These are phyloP conservation scores for Salarias fasciatus DNA, from an alignment of 2,797 vertebrate species.

Conservation along the genomic window DNA sequence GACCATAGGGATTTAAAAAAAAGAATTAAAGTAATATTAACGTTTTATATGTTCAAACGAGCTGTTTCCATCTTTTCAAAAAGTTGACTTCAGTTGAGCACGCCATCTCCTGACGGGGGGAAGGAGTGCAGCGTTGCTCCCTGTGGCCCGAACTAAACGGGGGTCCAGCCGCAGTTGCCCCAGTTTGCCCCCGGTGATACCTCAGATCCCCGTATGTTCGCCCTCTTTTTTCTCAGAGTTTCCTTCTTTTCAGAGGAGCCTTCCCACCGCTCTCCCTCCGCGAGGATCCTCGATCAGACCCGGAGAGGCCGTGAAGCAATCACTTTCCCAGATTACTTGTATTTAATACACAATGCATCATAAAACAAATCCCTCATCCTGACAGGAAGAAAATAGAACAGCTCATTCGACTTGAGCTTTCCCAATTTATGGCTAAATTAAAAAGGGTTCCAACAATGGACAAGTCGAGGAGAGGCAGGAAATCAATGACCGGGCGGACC, in stretches of 20 bases:
- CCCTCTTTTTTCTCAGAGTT: slow-evolving; percentile 69
- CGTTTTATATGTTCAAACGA: too few relatives aligned
- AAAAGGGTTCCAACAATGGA: slow-evolving; percentile 92
- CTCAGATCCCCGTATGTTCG: slow-evolving; percentile 75
- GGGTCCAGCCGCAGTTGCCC: slow-evolving; percentile 70
- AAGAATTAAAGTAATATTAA: background rate
- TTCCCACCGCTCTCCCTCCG: slow-evolving; percentile 65
- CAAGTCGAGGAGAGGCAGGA: slow-evolving; percentile 89
- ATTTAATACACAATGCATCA: slow-evolving; percentile 99
- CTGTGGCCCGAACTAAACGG: slow-evolving; percentile 4
- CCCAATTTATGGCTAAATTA: slow-evolving; percentile 99
- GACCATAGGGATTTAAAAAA: too few relatives aligned
- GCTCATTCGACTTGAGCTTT: slow-evolving; percentile 93
- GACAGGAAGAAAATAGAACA: slow-evolving; percentile 99
- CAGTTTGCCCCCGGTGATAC: slow-evolving; percentile 77
- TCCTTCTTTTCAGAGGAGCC: slow-evolving; percentile 77
- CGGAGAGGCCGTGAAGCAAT: slow-evolving; percentile 87
- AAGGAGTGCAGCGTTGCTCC: slow-evolving; percentile 29
- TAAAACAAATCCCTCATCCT: slow-evolving; percentile 99
- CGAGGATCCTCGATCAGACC: slow-evolving; percentile 86
- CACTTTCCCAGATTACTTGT: slow-evolving; percentile 98
- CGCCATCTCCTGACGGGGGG: slow-evolving; percentile 85
- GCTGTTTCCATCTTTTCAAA: background rate
- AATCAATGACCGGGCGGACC: slow-evolving; percentile 90
- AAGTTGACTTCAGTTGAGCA: slow-evolving; percentile 73